Base-by-base conservation (phyloP, 2,888 invertebrate species). In the Lasioglossum malachurum region DNA sequence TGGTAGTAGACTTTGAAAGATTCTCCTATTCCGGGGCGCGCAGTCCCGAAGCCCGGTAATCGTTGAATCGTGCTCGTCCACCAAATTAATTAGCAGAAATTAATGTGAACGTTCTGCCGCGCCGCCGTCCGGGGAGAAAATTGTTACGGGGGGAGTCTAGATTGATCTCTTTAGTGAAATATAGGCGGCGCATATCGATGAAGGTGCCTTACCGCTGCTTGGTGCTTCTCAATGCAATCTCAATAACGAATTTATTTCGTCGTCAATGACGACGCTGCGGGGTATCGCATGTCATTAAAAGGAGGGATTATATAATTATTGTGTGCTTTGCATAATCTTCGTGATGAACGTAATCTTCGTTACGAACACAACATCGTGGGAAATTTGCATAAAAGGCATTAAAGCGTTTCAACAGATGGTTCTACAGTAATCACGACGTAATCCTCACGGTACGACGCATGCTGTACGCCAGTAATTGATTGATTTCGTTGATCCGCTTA, bases 401-500 rank as follows among this genome's bases (percentile, higher is more conserved):
- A 88, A 88, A 89, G 88, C 88, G 80, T 88, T 91, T 89, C 86
- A 88, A 87, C 91, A 91, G 91, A 91, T 91, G 91, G 87, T 82
- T 88, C 90, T 84, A 78, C 89, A 90, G 88, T 91, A 91, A 91
- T 91, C 91, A 84, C 82, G 78, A 71, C 85, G 87, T 91, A 91
- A 91, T 91, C 91, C 91, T 83, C 82, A 84, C 83, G 80, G 84
- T 91, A 79, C 91, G 87, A 87, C 83, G 84, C 86, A 83, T 80
- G 78, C 83, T 87, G 87, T 85, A 87, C 82, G 78, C 83, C 76
- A 78, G 90, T 88, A 88, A 91, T 91, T 90, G 89, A 91, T 91
- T 91, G 89, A 91, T 89, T 91, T 91, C 85, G 84, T 89, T 91
- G 91, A 91, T 91, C 91, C 88, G 91, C 91, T 91, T 91, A 91